Evolutionary conservation across 2,113 vertebrate species (phyloP), one percentile per base, ranked within the genome.

Genomic region (Alethe castanea): DNA sequence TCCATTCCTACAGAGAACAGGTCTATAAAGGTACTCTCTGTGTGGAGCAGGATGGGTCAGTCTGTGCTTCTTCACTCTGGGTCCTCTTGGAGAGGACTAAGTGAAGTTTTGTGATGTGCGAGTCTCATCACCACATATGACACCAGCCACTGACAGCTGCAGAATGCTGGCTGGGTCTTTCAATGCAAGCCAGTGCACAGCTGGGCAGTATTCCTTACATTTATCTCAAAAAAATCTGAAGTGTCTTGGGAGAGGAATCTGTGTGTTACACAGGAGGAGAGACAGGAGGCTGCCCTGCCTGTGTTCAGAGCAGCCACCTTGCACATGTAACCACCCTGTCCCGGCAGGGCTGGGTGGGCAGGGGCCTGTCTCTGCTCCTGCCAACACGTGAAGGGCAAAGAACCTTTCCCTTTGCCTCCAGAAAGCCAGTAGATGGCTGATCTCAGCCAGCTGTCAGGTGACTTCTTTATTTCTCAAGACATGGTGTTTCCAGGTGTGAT

Each of bases 161-260:
- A 1, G 87, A 93, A 80, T 0, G 4, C 80, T 93, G 82, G 13
- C 54, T 80, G 42, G 5, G 12, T 65, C 57, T 78, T 76, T 92
- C 88, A 59, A 0, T 50, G 14, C n/a, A 76, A 71, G 53, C 50
- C 74, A 47, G 82, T 0, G 3, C 70, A 28, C 90, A 94, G 94
- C 74, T 96, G 94, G 92, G 54, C 48, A 42, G 22, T 65, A 76
- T 94, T 94, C 57, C 59, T 94, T 90, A 88, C 57, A 59, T 82
- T 79, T 76, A 54, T 17, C 81, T 65, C 40, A 90, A 76, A 89
- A 86, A 88, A 36, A 69, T 82, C 74, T 19, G 0, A 71, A 69
- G 14, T 52, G 77, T 86, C 40, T 65, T 82, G 90, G 66, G 74
- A 92, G 81, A 72, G 23, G 60, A 91, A 88, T 86, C 60, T 54